Base-by-base conservation (phyloP, 2,113 vertebrate genomes). In the Nestor notabilis region DNA sequence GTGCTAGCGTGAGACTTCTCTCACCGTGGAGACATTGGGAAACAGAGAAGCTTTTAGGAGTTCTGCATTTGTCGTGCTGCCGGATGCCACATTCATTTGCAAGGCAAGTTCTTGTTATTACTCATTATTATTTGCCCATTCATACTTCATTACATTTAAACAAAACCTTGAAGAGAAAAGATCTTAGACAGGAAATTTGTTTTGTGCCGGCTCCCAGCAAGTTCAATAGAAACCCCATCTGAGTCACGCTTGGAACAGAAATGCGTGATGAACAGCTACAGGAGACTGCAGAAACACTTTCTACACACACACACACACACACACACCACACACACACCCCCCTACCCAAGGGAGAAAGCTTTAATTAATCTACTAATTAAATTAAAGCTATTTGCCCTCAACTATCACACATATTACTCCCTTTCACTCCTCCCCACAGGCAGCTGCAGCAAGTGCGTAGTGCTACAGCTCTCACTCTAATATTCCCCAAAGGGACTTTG, bases 351-450 rank as follows among this genome's bases (percentile, higher is more conserved):
- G 76, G 93, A 95, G 90, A 89, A 96, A 94, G 81, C 37, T 97
- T 97, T 97, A 97, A 97, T 96, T 97, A 96, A 95, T 96, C 91
- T 60, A 46, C 79, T 97, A 97, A 97, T 97, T 97, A 91, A 97
- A 97, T 96, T 96, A 97, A 96, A 97, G 64, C 76, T 93, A 82
- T 96, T 92, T 96, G 90, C 87, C 76, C 89, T 97, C 75, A 53
- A 84, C 93, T 50, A 86, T 80, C 39, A 47, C 37, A 77, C 29
- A 11, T 7, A 9, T 82, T 74, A 53, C n/a, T 72, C 35, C 61
- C 27, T 90, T 94, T 80, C 82, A 58, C 61, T 94, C 82, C 27
- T 85, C 77, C 93, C 81, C 43, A 52, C 77, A 70, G 81, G 87
- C 49, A 4, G 68, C 91, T 92, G 71, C 46, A 92, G 69, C 29